Evolutionary conservation across 2,888 invertebrate genomes (phyloP).

Genomic region (Conistra vaccinii): DNA sequence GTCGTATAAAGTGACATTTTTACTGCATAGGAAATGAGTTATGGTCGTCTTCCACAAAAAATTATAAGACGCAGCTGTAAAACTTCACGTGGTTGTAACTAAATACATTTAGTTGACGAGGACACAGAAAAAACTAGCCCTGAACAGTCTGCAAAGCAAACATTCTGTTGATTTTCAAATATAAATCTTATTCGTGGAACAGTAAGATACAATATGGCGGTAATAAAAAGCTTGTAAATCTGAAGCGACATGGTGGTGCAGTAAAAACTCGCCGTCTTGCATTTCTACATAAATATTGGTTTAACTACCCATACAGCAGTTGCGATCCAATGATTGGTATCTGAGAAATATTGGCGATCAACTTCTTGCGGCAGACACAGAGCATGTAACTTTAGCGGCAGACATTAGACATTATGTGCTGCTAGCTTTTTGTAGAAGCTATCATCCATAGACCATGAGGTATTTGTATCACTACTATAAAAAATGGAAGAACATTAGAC

Average conservation of each 20-base stretch:
- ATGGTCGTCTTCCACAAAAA: slow-evolving; percentile 69
- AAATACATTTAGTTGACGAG: slow-evolving; percentile 75
- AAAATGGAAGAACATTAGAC: slow-evolving; percentile 24
- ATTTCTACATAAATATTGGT: slow-evolving; percentile 84
- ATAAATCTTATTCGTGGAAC: slow-evolving; percentile 57
- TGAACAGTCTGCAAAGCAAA: slow-evolving; percentile 56
- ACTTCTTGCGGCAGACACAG: slow-evolving; percentile 57
- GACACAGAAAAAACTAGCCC: slow-evolving; percentile 77
- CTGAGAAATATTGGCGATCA: slow-evolving; percentile 66
- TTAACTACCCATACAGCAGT: slow-evolving; percentile 72
- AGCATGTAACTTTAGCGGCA: no score
- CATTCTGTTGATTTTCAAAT: slow-evolving; percentile 54
- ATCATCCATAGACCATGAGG: slow-evolving; percentile 48
- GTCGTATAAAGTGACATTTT: slow-evolving; percentile 74
- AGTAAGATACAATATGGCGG: slow-evolving; percentile 58
- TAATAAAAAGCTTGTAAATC: slow-evolving; percentile 65
- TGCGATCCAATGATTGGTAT: slow-evolving; percentile 70
- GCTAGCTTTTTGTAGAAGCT: slow-evolving; percentile 54
- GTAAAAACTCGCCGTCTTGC: slow-evolving; percentile 81
- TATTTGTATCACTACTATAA: slow-evolving; percentile 37
- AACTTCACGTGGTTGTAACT: slow-evolving; percentile 76
- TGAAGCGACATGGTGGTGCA: slow-evolving; percentile 70
- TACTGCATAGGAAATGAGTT: slow-evolving; percentile 78
- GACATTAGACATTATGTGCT: slow-evolving; percentile 54
- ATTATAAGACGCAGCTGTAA: slow-evolving; percentile 78